These are phyloP conservation scores for Macaca fascicularis DNA, from an alignment of 2,113 vertebrate species.

Conservation along the genomic window T2T-MFA8v1.1 NC_088390.1:75759001-75759500, in stretches of 20 bases:
- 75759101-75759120: not conserved
- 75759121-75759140: not conserved
- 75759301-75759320: not conserved
- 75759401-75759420: not conserved
- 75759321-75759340: not conserved
- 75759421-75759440: not conserved
- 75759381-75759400: not conserved
- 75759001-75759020: not conserved
- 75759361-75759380: not conserved
- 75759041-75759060: not conserved
- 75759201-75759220: conserved; percentile 57
- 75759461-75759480: not conserved
- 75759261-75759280: not conserved
- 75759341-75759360: not conserved
- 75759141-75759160: not conserved
- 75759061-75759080: not conserved
- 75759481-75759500: not conserved
- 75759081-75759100: not conserved
- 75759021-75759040: not conserved
- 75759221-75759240: not conserved
- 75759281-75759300: not conserved
- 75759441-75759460: not conserved
- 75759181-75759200: not conserved
- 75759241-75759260: not conserved
- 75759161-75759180: conserved; percentile 14